A percentile compares a stretch with the other conserved stretches of the same genome.
Evolutionary conservation across 2,888 invertebrate species (phyloP).

Genomic region (Rhamnusium bicolor): DNA sequence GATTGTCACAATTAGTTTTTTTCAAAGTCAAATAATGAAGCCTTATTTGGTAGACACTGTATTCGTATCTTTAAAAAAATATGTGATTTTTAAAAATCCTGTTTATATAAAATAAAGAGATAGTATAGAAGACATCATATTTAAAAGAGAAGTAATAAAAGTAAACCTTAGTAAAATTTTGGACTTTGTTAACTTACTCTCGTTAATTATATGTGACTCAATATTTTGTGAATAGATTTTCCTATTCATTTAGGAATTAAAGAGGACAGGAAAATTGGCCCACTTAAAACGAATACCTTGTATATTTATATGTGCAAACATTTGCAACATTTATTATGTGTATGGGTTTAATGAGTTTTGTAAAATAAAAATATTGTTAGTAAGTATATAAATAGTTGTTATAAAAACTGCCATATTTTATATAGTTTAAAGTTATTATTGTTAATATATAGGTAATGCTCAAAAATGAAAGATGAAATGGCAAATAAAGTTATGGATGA

Average conservation of each 20-base stretch:
- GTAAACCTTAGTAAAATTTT: too few species aligned
- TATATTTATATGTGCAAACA: not conserved
- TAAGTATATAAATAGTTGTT: conserved; percentile 17
- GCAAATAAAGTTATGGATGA: not conserved
- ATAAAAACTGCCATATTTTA: conserved; percentile 23
- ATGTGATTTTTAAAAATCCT: too few species aligned
- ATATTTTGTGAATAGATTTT: not conserved
- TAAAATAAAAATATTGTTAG: not conserved
- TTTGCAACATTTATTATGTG: not conserved
- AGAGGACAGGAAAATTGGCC: not conserved
- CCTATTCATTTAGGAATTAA: not conserved
- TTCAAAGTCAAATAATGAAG: too few species aligned
- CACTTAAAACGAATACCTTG: not conserved
- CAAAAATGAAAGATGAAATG: not conserved
- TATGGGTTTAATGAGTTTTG: conserved; percentile 8
- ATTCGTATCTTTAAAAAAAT: too few species aligned
- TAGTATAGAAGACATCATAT: too few species aligned
- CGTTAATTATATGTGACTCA: too few species aligned
- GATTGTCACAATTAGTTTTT: too few species aligned
- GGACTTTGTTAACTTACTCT: too few species aligned
- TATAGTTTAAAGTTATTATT: conserved; percentile 23
- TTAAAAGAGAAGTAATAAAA: too few species aligned
- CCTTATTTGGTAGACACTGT: too few species aligned
- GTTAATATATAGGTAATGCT: conserved; percentile 1
- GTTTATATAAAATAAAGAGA: too few species aligned